Conservation (phyloP, 2,113 vertebrate species). For the Prunella fulvescens region DNA sequence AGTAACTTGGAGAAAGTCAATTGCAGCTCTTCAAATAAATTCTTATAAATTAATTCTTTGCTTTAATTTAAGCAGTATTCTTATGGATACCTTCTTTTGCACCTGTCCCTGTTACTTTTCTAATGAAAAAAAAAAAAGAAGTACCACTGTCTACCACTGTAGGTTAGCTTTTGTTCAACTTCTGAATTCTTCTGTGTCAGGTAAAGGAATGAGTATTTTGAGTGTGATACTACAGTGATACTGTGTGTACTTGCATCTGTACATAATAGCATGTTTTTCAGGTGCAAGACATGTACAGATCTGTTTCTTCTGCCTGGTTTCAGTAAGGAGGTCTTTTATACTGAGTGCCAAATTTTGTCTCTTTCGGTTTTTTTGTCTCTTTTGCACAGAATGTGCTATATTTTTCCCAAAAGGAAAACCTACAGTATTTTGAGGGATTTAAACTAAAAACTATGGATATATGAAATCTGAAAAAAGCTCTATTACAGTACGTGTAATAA, state of each 20-base stretch:
- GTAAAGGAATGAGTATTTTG: background rate
- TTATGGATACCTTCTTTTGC: background rate
- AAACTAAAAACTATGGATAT: background rate
- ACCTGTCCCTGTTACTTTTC: background rate
- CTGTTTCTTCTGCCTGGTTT: background rate
- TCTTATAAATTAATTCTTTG: background rate
- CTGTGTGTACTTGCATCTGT: background rate
- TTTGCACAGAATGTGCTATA: background rate
- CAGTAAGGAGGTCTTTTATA: background rate
- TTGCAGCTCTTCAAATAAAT: background rate
- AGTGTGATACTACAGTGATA: background rate
- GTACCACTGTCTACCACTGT: background rate
- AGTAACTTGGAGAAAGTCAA: conserved; percentile 61
- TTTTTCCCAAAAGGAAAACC: background rate
- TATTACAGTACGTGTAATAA: background rate
- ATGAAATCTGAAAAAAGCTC: background rate
- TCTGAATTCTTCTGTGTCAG: background rate
- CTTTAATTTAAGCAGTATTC: background rate
- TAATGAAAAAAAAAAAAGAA: background rate
- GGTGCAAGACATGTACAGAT: background rate
- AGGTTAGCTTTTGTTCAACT: background rate
- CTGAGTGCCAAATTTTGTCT: background rate
- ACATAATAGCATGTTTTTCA: background rate
- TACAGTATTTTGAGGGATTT: background rate
- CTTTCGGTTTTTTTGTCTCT: background rate